Conservation (phyloP, 2,113 vertebrate species). For the Petrocephalus microphthalmus region DNA sequence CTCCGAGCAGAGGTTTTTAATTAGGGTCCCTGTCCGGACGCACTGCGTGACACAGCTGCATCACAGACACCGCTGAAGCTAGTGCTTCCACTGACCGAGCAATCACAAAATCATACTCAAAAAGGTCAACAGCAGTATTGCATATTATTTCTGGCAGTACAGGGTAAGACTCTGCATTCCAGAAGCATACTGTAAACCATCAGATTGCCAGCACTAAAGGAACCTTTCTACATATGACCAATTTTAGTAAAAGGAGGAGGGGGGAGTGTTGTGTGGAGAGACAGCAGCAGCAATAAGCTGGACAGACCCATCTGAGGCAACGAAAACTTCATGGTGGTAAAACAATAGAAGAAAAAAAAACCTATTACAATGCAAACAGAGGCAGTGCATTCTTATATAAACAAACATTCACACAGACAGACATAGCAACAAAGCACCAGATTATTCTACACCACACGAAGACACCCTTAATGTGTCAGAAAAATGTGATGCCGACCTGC, state of each 20-base stretch:
- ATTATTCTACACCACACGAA: background rate
- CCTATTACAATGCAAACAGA: background rate
- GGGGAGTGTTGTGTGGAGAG: background rate
- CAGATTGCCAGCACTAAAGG: slow-evolving; percentile 29
- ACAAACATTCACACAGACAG: background rate
- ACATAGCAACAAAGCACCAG: background rate
- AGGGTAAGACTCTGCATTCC: slow-evolving; percentile 41
- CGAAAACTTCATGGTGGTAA: background rate
- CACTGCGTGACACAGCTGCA: background rate
- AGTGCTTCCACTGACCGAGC: background rate
- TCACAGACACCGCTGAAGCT: background rate
- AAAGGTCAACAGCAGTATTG: slow-evolving; percentile 19
- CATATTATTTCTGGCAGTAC: slow-evolving; percentile 49
- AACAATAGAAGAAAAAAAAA: background rate
- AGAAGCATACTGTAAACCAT: slow-evolving; percentile 51
- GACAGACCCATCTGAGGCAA: background rate
- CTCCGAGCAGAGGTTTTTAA: background rate
- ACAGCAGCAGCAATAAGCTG: background rate
- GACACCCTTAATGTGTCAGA: background rate
- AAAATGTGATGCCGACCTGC: background rate
- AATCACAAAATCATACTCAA: background rate
- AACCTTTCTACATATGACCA: slow-evolving; percentile 43
- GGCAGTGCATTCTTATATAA: background rate
- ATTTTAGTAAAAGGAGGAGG: slow-evolving; percentile 56
- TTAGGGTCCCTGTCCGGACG: background rate